Percentiles rank a stretch among this genome's conserved stretches.
phyloP scores from a whole-genome alignment of 2,797 vertebrate species.

The Catharus ustulatus region DNA sequence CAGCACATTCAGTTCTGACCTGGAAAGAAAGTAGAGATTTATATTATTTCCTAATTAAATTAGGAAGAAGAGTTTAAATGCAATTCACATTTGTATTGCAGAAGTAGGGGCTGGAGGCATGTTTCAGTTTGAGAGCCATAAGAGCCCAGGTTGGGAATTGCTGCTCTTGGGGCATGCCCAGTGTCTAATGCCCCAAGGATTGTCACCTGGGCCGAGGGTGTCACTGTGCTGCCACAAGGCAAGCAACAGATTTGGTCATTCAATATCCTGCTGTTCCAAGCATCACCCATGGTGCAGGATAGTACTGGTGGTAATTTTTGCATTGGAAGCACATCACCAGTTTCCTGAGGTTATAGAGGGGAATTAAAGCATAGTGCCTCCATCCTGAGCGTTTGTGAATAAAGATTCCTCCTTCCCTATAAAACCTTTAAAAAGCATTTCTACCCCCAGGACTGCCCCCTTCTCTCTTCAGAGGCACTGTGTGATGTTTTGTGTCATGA shows the following conservation, averaged over 20 bases:
- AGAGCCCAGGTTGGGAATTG: accelerated
- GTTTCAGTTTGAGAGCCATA: background rate
- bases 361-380: background rate
- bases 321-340: background rate
- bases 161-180: accelerated
- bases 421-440: background rate
- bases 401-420: background rate
- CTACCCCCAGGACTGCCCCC: background rate
- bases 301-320: background rate
- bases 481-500: background rate
- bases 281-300: background rate
- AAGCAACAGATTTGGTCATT: background rate
- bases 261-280: background rate
- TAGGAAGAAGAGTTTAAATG: background rate
- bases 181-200: background rate
- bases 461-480: background rate
- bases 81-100: background rate
- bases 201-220: background rate
- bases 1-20: background rate
- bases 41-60: conserved; percentile 17
- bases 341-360: background rate
- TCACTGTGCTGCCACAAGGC: background rate
- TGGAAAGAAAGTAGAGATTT: background rate
- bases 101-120: background rate
- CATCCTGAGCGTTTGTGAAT: background rate